phyloP scores from a whole-genome alignment of 2,113 vertebrate species.

The Macquaria ambigua region DNA sequence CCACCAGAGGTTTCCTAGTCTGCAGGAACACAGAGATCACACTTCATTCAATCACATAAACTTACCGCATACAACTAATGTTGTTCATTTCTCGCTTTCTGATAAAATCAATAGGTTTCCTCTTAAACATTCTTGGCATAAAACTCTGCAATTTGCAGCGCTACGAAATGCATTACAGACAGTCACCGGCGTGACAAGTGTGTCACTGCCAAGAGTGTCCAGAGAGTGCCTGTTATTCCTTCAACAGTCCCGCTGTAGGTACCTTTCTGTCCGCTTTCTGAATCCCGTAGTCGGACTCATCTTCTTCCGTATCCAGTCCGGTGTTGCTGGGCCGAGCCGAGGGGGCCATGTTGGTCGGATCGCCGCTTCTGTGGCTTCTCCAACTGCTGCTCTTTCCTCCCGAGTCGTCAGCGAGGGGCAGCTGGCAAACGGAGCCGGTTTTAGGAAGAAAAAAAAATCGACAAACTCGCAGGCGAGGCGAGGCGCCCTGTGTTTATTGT shows the following conservation, averaged over 20 bases:
- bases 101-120: background rate
- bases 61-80: background rate
- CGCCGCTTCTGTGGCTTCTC: slow-evolving; percentile 54
- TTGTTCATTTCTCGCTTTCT: background rate
- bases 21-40: slow-evolving; percentile 60
- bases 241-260: background rate
- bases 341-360: slow-evolving; percentile 84
- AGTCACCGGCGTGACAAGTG: slow-evolving; percentile 43
- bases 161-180: background rate
- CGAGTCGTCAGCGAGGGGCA: slow-evolving; percentile 50
- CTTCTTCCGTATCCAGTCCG: slow-evolving; percentile 76
- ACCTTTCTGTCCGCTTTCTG: slow-evolving; percentile 87
- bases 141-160: background rate
- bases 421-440: slow-evolving; percentile 72
- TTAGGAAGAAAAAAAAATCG: slow-evolving; percentile 18
- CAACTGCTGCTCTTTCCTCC: slow-evolving; percentile 33
- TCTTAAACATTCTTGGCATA: too few species aligned
- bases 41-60: background rate
- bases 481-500: slow-evolving; percentile 73
- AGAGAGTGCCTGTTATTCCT: background rate
- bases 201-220: slow-evolving; percentile 1
- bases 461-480: slow-evolving; percentile 55
- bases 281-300: slow-evolving; percentile 76
- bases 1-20: slow-evolving; percentile 93
- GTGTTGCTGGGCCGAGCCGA: slow-evolving; percentile 73